These are phyloP conservation scores for Scaptomyza reducta DNA, from an alignment of 2,888 invertebrate genomes.

Conservation along the genomic window DNA sequence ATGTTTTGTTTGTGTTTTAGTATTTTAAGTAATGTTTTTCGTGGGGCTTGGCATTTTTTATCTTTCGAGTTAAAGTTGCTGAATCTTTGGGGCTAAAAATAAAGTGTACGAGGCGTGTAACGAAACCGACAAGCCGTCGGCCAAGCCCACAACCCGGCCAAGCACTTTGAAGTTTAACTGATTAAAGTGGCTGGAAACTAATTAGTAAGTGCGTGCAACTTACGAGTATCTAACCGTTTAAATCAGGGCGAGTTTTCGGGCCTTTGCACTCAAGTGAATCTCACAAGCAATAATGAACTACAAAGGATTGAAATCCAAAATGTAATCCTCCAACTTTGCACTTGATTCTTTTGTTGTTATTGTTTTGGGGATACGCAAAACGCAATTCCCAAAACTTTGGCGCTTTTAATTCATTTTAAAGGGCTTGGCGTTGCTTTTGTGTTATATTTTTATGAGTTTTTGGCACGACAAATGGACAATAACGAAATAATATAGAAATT, in stretches of 20 bases:
- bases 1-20: slow-evolving; percentile 4
- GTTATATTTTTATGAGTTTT: slow-evolving; percentile 38
- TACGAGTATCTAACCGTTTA: slow-evolving; percentile 11
- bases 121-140: slow-evolving; percentile 2
- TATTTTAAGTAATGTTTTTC: slow-evolving; percentile 5
- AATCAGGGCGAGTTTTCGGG: not conserved
- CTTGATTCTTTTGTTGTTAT: not conserved
- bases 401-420: slow-evolving; percentile 11
- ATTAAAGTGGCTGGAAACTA: slow-evolving; percentile 39
- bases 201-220: slow-evolving; percentile 29
- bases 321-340: not conserved
- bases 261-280: not conserved
- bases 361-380: not conserved
- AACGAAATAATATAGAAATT: slow-evolving; percentile 8
- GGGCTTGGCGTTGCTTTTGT: slow-evolving; percentile 19
- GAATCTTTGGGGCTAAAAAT: slow-evolving; percentile 30
- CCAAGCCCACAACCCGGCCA: slow-evolving; percentile 14
- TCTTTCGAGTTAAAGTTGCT: slow-evolving; percentile 40
- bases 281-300: not conserved
- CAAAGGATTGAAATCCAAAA: not conserved
- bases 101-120: not conserved
- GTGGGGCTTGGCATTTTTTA: slow-evolving; percentile 60
- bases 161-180: slow-evolving; percentile 35
- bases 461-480: slow-evolving; percentile 30
- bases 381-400: not conserved